Evolutionary conservation across 1,140 invertebrate species (phyloP), one percentile per base, ranked within the genome.

Genomic region (Leguminivora glycinivorella): DNA sequence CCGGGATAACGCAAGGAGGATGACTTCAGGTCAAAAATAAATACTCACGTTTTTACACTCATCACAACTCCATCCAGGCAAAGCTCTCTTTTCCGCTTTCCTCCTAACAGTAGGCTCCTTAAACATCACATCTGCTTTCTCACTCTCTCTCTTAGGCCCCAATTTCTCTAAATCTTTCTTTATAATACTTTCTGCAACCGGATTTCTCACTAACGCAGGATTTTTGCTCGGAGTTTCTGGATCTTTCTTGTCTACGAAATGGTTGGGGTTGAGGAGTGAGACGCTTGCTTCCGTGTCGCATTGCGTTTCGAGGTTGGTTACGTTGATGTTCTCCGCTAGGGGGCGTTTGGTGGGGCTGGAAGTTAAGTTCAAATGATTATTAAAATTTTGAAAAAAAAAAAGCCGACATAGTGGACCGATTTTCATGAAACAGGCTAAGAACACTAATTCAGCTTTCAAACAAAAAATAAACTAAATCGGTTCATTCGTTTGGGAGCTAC

Each of bases 21-120:
- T n/a, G n/a, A n/a, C n/a, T n/a, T n/a, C n/a, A n/a, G n/a, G n/a
- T n/a, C n/a, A n/a, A n/a, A n/a, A n/a, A n/a, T n/a, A n/a, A n/a
- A n/a, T n/a, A 80, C 83, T 80, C 77, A 92, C 92, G n/a, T 83
- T 75, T 78, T 81, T 83, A 70, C 90, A 92, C 38, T 92, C 79
- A 0, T 88, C 83, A 68, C 92, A 92, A 29, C 83, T 87, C 92
- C 92, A 92, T 0, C 89, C 92, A 0, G 82, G 89, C 56, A 92
- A 71, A 0, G 80, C 78, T 7, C 72, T 75, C 69, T 87, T 91
- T 12, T 90, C 89, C 0, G 79, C 71, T 34, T 88, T 88, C 25
- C 80, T 90, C 29, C 86, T 81, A 0, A 81, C 73, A 0, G 79
- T 75, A 0, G 81, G 80, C 67, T 89, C 89, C 40, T 91, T 86